Base-by-base conservation (phyloP, 2,113 vertebrate genomes). In the Peromyscus leucopus region DNA sequence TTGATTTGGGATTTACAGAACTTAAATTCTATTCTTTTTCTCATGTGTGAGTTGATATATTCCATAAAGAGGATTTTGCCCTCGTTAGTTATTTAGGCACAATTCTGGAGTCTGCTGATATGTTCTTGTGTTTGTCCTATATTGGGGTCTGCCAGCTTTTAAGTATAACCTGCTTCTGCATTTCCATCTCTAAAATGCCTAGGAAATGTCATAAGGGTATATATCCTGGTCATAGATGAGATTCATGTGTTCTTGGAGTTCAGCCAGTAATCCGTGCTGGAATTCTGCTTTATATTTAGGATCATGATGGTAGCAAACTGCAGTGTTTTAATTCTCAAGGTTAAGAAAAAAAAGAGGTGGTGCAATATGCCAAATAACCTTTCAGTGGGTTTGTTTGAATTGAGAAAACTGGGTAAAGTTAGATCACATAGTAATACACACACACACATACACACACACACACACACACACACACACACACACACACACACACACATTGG, bases 21-120 rank as follows among this genome's bases (percentile, higher is more conserved):
- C 75, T 59, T 61, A 57, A 88, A 72, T 83, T 11, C n/a, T 2
- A 79, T 90, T 95, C 69, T 5, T 61, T 97, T 36, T 90, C 87
- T 63, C 13, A 88, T 63, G 91, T 93, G 59, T 88, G 75, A 75
- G n/a, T 28, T 69, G 19, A 93, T 93, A 82, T 71, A 74, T 42
- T 93, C 67, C 78, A 75, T 16, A 88, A 88, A 74, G 39, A 74
- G 3, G 26, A 94, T 46, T 94, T 87, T 83, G 0, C 21, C 42
- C 24, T 86, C 2, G 46, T 74, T 85, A 57, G 33, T 26, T 75
- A 69, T 75, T 89, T 84, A 72, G 21, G 67, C 48, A 61, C 13
- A 80, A 24, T 67, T 92, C 33, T 95, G 57, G 15, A 79, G 36
- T 84, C 33, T 90, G 19, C 28, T 74, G 33, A 67, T 82, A 51